A percentile compares a stretch with the other conserved stretches of the same genome.
phyloP scores from a whole-genome alignment of 2,113 vertebrate genomes.

The Tetrax tetrax region DNA sequence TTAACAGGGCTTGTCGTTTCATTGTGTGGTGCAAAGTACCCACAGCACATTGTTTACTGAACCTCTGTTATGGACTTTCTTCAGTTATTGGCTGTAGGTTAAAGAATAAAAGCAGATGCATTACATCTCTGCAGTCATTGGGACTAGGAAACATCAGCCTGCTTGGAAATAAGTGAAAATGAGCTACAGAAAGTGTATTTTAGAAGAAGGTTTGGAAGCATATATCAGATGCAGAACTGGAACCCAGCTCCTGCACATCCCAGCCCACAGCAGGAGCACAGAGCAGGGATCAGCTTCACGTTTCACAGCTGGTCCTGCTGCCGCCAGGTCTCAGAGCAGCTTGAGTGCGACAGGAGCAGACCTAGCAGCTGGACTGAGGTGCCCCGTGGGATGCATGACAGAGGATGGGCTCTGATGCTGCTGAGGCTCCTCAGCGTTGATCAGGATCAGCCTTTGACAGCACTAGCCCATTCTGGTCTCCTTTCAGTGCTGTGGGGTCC shows the following conservation, averaged over 20 bases:
- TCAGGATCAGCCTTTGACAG: not conserved
- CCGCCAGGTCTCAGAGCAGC: not conserved
- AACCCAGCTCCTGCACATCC: not conserved
- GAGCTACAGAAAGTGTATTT: not conserved
- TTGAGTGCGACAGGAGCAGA: not conserved
- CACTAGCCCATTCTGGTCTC: not conserved
- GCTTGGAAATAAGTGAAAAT: not conserved
- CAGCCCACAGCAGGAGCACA: not conserved
- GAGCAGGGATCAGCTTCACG: not conserved
- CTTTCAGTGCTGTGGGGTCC: not conserved
- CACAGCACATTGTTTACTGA: not conserved
- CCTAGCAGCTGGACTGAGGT: not conserved
- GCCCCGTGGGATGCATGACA: not conserved
- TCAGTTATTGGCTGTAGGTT: not conserved
- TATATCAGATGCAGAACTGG: not conserved
- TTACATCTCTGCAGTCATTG: not conserved
- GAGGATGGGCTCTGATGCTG: not conserved
- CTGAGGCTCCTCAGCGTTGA: accelerated
- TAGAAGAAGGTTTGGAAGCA: not conserved
- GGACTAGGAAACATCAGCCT: not conserved
- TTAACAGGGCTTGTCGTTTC: not conserved
- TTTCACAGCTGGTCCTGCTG: not conserved
- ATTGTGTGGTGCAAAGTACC: not conserved
- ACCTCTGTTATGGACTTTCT: not conserved
- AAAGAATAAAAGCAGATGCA: not conserved